phyloP scores from a whole-genome alignment of 2,113 vertebrate genomes.

The Urocolius indicus region DNA sequence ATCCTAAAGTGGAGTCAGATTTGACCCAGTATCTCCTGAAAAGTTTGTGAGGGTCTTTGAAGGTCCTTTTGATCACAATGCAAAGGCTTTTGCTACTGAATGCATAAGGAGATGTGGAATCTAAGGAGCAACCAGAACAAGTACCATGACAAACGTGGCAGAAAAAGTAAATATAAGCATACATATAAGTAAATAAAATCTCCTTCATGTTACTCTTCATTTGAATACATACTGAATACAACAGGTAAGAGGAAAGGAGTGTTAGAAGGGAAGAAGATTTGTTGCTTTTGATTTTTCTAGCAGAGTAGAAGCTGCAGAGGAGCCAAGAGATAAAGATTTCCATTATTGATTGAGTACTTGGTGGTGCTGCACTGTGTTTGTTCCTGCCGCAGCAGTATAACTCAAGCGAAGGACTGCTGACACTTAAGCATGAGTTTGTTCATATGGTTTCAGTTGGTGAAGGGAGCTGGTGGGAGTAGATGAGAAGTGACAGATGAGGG shows the following conservation, averaged over 20 bases:
- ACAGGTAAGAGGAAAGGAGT: not conserved
- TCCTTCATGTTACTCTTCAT: not conserved
- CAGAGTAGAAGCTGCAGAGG: not conserved
- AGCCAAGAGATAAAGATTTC: slow-evolving; percentile 43
- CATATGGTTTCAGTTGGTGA: not conserved
- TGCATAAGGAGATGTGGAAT: not conserved
- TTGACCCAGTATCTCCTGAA: not conserved
- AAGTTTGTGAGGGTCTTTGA: not conserved
- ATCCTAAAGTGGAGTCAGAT: not conserved
- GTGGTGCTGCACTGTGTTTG: not conserved
- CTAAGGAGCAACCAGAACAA: not conserved
- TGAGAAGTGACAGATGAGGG: not conserved
- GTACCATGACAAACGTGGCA: not conserved
- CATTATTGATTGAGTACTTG: slow-evolving; percentile 14
- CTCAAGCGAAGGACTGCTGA: slow-evolving; percentile 1
- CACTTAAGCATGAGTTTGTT: not conserved
- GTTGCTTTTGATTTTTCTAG: not conserved
- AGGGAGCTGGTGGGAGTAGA: not conserved
- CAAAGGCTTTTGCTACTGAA: not conserved
- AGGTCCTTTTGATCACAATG: not conserved
- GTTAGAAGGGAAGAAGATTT: not conserved
- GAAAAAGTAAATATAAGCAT: not conserved
- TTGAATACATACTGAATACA: not conserved
- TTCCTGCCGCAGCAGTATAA: not conserved
- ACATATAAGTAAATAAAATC: not conserved